Evolutionary conservation across 2,888 invertebrate genomes (phyloP).

Genomic region (Agonopterix subpropinquella): DNA sequence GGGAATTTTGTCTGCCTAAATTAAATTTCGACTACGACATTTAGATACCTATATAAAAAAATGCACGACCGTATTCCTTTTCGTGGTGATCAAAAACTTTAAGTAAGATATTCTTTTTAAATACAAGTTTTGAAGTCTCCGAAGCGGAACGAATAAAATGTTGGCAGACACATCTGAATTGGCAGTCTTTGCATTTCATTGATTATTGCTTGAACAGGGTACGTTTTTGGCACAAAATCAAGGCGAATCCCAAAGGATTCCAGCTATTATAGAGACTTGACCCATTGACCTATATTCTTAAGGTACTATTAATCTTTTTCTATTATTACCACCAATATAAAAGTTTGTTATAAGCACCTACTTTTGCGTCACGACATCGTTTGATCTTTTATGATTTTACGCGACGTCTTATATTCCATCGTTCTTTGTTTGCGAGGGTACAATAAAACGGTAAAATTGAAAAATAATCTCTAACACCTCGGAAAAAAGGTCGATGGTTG

Average conservation of each 20-base stretch:
- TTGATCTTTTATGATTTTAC: too few relatives aligned
- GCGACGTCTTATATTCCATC: too few relatives aligned
- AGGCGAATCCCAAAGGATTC: conserved; percentile 3
- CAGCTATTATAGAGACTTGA: not conserved
- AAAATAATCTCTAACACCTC: not conserved
- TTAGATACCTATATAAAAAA: too few relatives aligned
- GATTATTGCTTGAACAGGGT: conserved; percentile 13
- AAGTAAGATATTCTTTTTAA: too few relatives aligned
- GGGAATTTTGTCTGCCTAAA: too few relatives aligned
- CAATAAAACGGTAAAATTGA: not conserved
- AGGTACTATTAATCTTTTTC: not conserved
- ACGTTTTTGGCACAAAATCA: conserved; percentile 10
- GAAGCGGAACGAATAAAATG: conserved; percentile 1
- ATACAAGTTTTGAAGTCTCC: not conserved
- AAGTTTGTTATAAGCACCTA: too few relatives aligned
- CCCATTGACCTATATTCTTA: not conserved
- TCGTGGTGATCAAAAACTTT: too few relatives aligned
- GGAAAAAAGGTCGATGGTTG: not conserved
- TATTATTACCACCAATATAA: too few relatives aligned
- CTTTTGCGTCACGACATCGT: too few relatives aligned
- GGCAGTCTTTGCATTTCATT: conserved; percentile 12
- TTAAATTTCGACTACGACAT: too few relatives aligned
- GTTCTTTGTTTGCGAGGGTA: not conserved
- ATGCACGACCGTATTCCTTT: too few relatives aligned
- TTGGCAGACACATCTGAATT: conserved; percentile 4